Conservation (phyloP, 2,113 vertebrate genomes). For the Abramis brama region DNA sequence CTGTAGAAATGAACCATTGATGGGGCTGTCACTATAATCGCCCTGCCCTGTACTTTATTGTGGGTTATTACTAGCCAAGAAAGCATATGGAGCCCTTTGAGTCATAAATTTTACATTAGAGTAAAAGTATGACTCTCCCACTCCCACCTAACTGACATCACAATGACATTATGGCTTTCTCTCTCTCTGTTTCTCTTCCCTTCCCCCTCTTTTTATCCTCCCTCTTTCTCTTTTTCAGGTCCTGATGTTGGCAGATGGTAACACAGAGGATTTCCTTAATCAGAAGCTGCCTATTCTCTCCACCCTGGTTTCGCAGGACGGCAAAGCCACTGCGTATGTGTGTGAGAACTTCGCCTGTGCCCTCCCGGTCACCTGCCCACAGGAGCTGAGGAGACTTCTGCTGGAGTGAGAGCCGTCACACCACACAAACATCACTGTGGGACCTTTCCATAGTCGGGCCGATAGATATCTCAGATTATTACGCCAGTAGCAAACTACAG, state of each 20-base stretch:
- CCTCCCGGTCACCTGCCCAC: slow-evolving; percentile 83
- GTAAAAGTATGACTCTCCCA: slow-evolving; percentile 30
- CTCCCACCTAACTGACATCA: slow-evolving; percentile 38
- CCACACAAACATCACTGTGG: slow-evolving; percentile 25
- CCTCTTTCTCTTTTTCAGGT: slow-evolving; percentile 74
- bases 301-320: slow-evolving; percentile 77
- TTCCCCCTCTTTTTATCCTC: neutral
- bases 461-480: slow-evolving; percentile 17
- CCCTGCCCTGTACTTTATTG: slow-evolving; percentile 2
- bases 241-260: slow-evolving; percentile 82
- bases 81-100: neutral
- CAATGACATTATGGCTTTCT: slow-evolving; percentile 31
- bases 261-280: slow-evolving; percentile 79
- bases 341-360: slow-evolving; percentile 88
- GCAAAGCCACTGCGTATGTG: slow-evolving; percentile 83
- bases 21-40: slow-evolving; percentile 30
- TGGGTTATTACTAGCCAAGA: slow-evolving; percentile 36
- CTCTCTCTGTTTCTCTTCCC: neutral
- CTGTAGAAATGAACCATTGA: slow-evolving; percentile 31
- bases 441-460: neutral
- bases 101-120: slow-evolving; percentile 36
- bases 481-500: neutral
- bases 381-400: slow-evolving; percentile 82
- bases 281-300: slow-evolving; percentile 82
- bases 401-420: slow-evolving; percentile 61